phyloP scores from a whole-genome alignment of 2,888 invertebrate species.

The Dryadula phaetusa region DNA sequence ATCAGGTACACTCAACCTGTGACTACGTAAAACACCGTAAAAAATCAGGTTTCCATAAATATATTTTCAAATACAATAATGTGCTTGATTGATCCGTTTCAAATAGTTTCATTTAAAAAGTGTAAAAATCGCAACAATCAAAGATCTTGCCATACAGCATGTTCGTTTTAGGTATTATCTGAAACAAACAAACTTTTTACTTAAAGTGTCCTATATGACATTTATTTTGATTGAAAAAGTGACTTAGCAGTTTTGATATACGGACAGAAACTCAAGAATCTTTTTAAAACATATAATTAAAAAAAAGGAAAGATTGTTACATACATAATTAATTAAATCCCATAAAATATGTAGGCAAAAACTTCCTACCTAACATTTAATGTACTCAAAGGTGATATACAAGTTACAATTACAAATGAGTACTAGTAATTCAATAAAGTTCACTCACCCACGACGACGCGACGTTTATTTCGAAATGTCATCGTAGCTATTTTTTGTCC shows the following conservation, averaged over 20 bases:
- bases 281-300: background rate
- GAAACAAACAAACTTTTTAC: no score
- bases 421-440: constrained; percentile 29
- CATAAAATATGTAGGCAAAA: background rate
- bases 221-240: background rate
- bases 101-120: no score
- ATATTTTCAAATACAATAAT: no score
- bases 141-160: no score
- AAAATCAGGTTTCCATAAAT: no score
- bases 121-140: no score
- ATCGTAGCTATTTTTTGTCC: constrained; percentile 52
- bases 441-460: constrained; percentile 41
- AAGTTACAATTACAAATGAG: constrained; percentile 13
- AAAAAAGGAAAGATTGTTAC: background rate
- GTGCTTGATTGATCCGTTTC: no score
- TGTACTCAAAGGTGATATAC: constrained; percentile 1
- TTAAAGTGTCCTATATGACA: no score
- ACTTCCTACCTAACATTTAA: background rate
- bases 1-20: no score
- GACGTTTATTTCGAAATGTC: constrained; percentile 51
- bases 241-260: background rate
- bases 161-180: no score
- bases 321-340: background rate
- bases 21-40: no score
- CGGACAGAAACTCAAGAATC: background rate